Base-by-base conservation (phyloP, 1,140 invertebrate genomes). In the Saccostrea echinata region DNA sequence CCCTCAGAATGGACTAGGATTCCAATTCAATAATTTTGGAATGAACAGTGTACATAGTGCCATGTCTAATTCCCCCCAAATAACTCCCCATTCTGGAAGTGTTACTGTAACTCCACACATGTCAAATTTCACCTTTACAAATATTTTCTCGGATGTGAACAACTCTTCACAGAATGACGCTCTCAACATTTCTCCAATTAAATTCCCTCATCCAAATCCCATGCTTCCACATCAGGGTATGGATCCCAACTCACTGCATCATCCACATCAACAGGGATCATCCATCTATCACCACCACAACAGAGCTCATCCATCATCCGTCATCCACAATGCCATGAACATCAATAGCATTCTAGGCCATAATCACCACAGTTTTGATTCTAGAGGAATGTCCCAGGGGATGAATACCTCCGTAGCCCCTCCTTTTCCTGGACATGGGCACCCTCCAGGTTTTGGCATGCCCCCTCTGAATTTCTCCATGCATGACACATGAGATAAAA, bases 21-120 rank as follows among this genome's bases (percentile, higher is more conserved):
- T 95, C 33, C 95, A 95, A 84, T 95, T 95, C 88, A 94, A 95
- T 88, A 92, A 93, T 27, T 95, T 95, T 88, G 92, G 93, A 33
- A 94, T 95, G 92, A 95, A 95, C 86, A 93, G 91, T 68, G 90
- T 95, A 43, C 93, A 93, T 87, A 90, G 91, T 55, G 92, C 86
- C 90, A 93, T 88, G 92, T 90, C 90, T 16, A 92, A 91, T 57
- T 88, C 90, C 24, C 89, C 93, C 8, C 91, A 92, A 43, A 91
- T 94, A 24, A 92, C 93, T 4, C 92, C 92, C 33, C 94, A 95
- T 91, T 92, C 93, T 16, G 92, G 90, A 27, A 89, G 90, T 84
- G 91, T 94, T 55, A 91, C 93, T 13, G 90, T 93, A 27, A 90
- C 93, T 24, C 93, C 94, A 64, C 94, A 95, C 84, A 94, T 95